A percentile compares a stretch with the other conserved stretches of the same genome.
phyloP scores from a whole-genome alignment of 2,888 invertebrate genomes.

The Drosophila cyrtoloma region DNA sequence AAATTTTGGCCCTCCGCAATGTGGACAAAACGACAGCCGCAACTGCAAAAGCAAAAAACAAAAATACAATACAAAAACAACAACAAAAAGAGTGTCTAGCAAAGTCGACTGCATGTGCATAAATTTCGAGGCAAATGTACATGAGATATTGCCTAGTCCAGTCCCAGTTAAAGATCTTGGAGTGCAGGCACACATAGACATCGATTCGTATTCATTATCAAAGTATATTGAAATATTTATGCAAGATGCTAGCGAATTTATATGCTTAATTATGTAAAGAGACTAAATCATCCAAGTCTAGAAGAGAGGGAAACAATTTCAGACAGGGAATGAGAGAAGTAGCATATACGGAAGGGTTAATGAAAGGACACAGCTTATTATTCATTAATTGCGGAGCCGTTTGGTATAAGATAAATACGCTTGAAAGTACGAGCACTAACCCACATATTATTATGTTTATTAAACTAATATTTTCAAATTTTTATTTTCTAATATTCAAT shows the following conservation, averaged over 20 bases:
- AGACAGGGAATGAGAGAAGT: neutral
- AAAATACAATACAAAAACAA: slow-evolving; percentile 16
- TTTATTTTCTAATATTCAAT: neutral
- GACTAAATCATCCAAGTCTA: slow-evolving; percentile 18
- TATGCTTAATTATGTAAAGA: slow-evolving; percentile 45
- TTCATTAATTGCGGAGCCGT: neutral
- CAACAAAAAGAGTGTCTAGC: slow-evolving; percentile 41
- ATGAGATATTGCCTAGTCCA: slow-evolving; percentile 67
- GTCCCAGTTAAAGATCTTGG: slow-evolving; percentile 1
- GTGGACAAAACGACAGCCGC: slow-evolving; percentile 50
- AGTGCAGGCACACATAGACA: slow-evolving; percentile 1
- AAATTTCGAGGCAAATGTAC: slow-evolving; percentile 68
- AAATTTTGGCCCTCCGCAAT: slow-evolving; percentile 57
- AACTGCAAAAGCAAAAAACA: slow-evolving; percentile 27
- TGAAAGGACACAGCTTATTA: neutral
- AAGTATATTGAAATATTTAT: slow-evolving; percentile 45
- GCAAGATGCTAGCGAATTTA: slow-evolving; percentile 27
- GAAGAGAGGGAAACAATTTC: neutral
- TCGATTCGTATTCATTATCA: slow-evolving; percentile 17
- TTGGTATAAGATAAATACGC: neutral
- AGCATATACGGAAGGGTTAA: neutral
- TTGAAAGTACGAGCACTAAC: neutral
- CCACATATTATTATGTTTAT: neutral
- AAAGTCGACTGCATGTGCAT: slow-evolving; percentile 69
- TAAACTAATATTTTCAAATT: neutral